Evolutionary conservation across 1,140 invertebrate species (phyloP).

Genomic region (Planococcus citri): DNA sequence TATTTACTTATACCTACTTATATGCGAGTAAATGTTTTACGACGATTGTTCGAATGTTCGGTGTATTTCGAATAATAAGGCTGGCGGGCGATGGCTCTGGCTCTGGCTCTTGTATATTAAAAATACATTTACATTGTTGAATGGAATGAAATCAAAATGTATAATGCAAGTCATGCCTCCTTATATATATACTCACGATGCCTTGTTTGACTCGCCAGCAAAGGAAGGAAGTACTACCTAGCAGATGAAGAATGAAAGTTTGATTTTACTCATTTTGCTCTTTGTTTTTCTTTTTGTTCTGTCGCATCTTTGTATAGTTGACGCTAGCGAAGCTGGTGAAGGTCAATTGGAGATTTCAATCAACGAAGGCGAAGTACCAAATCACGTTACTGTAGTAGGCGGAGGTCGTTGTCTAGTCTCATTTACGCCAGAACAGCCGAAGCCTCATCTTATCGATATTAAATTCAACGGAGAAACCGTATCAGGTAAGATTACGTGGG

Average conservation of each 20-base stretch:
- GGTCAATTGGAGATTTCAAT: conserved; percentile 95
- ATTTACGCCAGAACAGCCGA: conserved; percentile 84
- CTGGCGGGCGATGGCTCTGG: too few relatives aligned
- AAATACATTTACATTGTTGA: too few relatives aligned
- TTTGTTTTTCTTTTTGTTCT: too few relatives aligned
- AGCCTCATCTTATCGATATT: conserved; percentile 90
- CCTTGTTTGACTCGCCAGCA: too few relatives aligned
- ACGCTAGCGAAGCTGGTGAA: conserved; percentile 90
- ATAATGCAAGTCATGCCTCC: too few relatives aligned
- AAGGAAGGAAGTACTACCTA: too few relatives aligned
- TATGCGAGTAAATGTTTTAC: too few relatives aligned
- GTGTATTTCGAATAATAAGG: too few relatives aligned
- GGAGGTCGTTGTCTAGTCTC: conserved; percentile 87
- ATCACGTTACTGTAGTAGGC: conserved; percentile 90
- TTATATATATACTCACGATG: too few relatives aligned
- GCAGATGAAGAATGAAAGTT: neutral
- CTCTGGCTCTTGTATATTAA: too few relatives aligned
- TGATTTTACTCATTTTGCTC: too few relatives aligned
- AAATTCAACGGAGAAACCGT: conserved; percentile 96
- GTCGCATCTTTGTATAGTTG: conserved; percentile 51
- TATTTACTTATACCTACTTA: too few relatives aligned
- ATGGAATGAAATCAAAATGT: neutral
- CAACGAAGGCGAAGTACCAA: conserved; percentile 94
- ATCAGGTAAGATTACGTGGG: conserved; percentile 38
- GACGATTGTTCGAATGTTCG: neutral